Percentiles rank a stretch among this genome's conserved stretches.
These are phyloP conservation scores for Tursiops truncatus DNA, from an alignment of 2,113 vertebrate genomes.

Conservation along the genomic window DNA sequence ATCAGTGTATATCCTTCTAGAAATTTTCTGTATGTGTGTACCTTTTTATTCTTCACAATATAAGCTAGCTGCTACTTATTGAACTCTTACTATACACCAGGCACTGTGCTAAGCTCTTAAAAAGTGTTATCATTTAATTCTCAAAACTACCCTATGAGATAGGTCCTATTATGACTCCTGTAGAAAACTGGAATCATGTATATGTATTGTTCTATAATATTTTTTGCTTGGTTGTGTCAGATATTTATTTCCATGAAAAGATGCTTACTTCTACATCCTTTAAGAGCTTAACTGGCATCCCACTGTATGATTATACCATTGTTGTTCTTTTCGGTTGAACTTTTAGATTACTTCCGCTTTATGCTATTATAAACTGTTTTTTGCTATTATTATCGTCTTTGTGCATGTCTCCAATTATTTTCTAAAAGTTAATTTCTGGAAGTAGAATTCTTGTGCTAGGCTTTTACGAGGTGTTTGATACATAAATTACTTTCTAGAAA, in stretches of 20 bases:
- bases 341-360: conserved; percentile 6
- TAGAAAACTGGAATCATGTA: background rate
- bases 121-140: background rate
- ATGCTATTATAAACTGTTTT: background rate
- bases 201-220: background rate
- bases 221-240: background rate
- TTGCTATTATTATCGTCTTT: background rate
- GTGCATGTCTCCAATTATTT: background rate
- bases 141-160: background rate
- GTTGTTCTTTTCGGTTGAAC: background rate
- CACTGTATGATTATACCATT: background rate
- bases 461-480: background rate
- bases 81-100: background rate
- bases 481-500: background rate
- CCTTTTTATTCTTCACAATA: background rate
- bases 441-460: background rate
- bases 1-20: background rate
- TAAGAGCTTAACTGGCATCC: background rate
- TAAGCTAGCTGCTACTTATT: background rate
- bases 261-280: background rate
- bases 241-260: background rate
- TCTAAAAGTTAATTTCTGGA: background rate
- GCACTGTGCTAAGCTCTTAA: background rate
- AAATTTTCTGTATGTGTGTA: background rate
- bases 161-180: background rate